Conservation (phyloP, 2,797 vertebrate genomes). For the Coracias cyanogaster region DNA sequence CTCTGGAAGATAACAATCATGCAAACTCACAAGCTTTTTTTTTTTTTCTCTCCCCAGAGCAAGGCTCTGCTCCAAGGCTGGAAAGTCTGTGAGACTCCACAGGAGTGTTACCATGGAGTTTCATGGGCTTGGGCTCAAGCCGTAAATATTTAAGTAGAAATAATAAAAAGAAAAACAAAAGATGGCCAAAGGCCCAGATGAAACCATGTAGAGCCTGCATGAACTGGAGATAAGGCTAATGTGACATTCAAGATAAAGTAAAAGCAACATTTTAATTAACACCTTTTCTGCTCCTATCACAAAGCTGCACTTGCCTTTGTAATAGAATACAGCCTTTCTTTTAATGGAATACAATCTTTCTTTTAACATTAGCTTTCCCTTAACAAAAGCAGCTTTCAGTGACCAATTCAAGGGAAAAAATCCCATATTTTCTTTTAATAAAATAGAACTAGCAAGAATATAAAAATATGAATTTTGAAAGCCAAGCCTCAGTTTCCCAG, state of each 20-base stretch:
- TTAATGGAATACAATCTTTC: not conserved
- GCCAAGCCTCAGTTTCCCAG: not conserved
- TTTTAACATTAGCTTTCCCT: not conserved
- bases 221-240: constrained; percentile 18
- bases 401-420: accelerated
- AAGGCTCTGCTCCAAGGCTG: constrained; percentile 6
- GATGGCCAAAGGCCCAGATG: constrained; percentile 17
- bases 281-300: not conserved
- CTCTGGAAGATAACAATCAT: not conserved
- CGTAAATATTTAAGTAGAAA: constrained; percentile 19
- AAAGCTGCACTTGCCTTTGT: not conserved
- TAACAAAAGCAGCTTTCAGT: not conserved
- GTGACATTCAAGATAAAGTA: constrained; percentile 24
- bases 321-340: not conserved
- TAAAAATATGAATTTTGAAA: constrained; percentile 61
- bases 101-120: constrained; percentile 35
- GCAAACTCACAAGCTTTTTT: not conserved
- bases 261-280: constrained; percentile 26
- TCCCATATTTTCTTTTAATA: constrained; percentile 25
- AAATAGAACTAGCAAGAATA: constrained; percentile 11
- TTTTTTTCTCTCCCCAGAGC: not conserved
- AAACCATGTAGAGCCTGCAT: not conserved
- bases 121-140: constrained; percentile 23
- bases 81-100: not conserved
- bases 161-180: constrained; percentile 45